Conservation (phyloP, 2,113 vertebrate species). For the Pan paniscus region DNA sequence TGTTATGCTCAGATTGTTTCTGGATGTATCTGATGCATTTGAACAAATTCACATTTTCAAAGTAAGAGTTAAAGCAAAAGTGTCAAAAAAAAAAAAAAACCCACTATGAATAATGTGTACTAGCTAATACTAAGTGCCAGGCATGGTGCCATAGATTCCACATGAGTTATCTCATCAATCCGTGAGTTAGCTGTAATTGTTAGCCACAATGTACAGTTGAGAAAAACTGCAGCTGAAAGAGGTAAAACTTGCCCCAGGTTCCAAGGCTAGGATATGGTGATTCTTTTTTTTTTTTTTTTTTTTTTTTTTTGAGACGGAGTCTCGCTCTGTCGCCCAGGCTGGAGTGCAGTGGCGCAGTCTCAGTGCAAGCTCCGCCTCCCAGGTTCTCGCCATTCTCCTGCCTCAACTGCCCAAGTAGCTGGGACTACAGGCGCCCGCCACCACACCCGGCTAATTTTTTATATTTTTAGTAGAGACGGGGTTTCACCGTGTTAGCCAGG, state of each 20-base stretch:
- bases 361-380: no score
- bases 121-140: not conserved
- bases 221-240: not conserved
- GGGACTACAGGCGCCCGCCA: no score
- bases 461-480: no score
- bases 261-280: not conserved
- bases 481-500: no score
- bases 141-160: not conserved
- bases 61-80: conserved; percentile 14
- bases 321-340: no score
- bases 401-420: no score
- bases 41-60: conserved; percentile 38
- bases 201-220: not conserved
- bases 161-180: not conserved
- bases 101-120: not conserved
- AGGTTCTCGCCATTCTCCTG: no score
- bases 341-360: no score
- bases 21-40: not conserved
- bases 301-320: no score
- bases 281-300: not conserved
- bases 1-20: not conserved
- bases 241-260: not conserved
- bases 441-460: no score
- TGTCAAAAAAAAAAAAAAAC: not conserved
- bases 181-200: not conserved